Evolutionary conservation across 2,797 vertebrate species (phyloP), one percentile per base, ranked within the genome.

Genomic region (Orientallactaga sibirica): DNA sequence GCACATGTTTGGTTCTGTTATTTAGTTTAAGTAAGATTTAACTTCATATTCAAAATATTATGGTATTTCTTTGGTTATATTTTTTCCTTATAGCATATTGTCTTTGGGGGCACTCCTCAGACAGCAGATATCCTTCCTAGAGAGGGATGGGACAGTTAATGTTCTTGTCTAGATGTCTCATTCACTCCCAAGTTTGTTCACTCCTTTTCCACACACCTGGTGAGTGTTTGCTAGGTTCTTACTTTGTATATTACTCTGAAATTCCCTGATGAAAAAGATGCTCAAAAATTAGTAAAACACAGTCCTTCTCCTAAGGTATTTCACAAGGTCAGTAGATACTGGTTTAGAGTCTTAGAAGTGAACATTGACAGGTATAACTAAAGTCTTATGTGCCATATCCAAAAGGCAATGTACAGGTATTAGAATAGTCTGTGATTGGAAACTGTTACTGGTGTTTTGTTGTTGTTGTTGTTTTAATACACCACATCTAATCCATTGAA

Each of bases 11-110:
- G 9, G 9, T 37, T 66, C 14, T 84, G 1, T 68, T 88, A 22
- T 25, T 88, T 88, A 70, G 2, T 68, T 82, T 70, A 74, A 94
- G 11, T 82, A 85, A 71, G 48, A 77, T 76, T 90, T 25, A 88
- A 68, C 37, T 88, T 77, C 33, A 90, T 43, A 43, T 83, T 88
- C 73, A 93, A 41, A 87, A 25, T 77, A 41, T 43, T 43, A 5
- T 1, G 11, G 27, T 79, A 75, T 71, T 86, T 89, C 61, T 81
- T 81, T 70, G 83, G 85, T n/a, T 81, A 27, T 2, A 27, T 73
- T 87, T 89, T 93, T 88, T 86, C 20, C 76, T 86, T 24, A 66
- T 83, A 41, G n/a, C 41, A 7, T 76, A 22, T 43, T 74, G 7
- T 77, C 25, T 92, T 86, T 67, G 62, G 77, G 58, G 71, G 76